Percentiles rank a stretch among this genome's conserved stretches.
Evolutionary conservation across 2,888 invertebrate species (phyloP).

Genomic region (Eupithecia subfuscata): DNA sequence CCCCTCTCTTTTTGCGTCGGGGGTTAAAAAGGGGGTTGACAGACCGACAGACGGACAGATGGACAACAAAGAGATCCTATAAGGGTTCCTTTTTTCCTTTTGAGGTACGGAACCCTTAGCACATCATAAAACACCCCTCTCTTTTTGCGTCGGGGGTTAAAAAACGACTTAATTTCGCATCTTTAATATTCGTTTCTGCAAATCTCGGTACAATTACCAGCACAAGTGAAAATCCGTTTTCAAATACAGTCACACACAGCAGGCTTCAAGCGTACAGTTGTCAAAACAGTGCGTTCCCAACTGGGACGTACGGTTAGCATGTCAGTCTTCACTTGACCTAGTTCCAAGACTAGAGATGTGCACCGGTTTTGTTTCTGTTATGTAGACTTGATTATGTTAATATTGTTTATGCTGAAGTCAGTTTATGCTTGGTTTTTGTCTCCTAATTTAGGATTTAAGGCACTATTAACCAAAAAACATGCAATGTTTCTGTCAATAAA

Average conservation of each 20-base stretch:
- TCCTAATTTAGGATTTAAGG: too few relatives aligned
- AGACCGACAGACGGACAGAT: too few relatives aligned
- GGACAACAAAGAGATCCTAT: too few relatives aligned
- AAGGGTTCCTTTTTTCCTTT: too few relatives aligned
- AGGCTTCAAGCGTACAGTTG: slow-evolving; percentile 36
- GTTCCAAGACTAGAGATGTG: slow-evolving; percentile 33
- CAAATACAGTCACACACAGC: slow-evolving; percentile 4
- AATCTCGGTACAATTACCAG: neutral
- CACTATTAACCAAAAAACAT: too few relatives aligned
- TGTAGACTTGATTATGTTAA: neutral
- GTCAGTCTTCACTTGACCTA: slow-evolving; percentile 49
- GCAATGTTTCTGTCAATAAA: too few relatives aligned
- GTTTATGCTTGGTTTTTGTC: neutral
- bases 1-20: too few relatives aligned
- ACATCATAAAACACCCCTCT: too few relatives aligned
- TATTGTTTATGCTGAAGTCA: neutral
- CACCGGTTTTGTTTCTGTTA: neutral
- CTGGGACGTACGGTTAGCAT: slow-evolving; percentile 45
- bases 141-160: too few relatives aligned
- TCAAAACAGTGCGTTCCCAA: slow-evolving; percentile 43
- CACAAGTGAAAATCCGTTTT: neutral
- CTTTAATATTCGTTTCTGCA: neutral
- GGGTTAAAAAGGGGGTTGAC: too few relatives aligned
- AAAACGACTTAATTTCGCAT: neutral
- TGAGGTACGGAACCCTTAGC: too few relatives aligned